Base-by-base conservation (phyloP, 2,888 invertebrate genomes). In the Uloborus plumipes region DNA sequence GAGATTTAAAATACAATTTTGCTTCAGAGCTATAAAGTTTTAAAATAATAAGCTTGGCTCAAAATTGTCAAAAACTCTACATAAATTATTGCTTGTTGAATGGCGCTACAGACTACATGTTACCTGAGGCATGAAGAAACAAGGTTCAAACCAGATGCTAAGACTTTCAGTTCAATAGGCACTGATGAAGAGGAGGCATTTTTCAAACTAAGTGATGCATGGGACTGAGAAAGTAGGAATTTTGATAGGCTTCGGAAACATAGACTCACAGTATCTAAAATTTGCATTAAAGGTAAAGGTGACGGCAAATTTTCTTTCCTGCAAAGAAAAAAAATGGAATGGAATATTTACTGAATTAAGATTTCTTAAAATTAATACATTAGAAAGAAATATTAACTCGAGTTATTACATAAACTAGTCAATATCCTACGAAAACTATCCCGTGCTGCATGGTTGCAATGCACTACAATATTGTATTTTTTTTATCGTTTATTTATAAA, bases 251-350 rank as follows among this genome's bases (percentile, higher is more conserved):
- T 49, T 18, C 69, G 69, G 47, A 81, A 20, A 31, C 74, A 70
- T 20, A 59, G 31, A 64, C 50, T 53, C 47, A 76, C 7, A 61
- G 62, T 66, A 47, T 16, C 11, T 18, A 16, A 49, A 16, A 76
- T 47, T 14, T 76, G 22, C 13, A 14, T 20, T 20, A 47, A 53
- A 39, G 69, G 74, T 18, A 76, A 7, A 26, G 76, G 49, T 49
- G 31, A 67, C 4, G 81, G 62, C 9, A 70, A 26, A 39, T 55
- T 55, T 31, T 76, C 64, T 71, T 82, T 82, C 22, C 82, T 81
- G 58, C 9, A 16, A 69, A 13, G 16, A 16, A 69, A 18, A 77
- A n/a, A n/a, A n/a, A n/a, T n/a, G n/a, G 70, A 7, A 6, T 6
- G 47, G 39, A 18, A 58, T 31, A 59, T 4, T 47, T 15, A 59